Conservation (phyloP, 2,888 invertebrate genomes). For the Pollenia labialis region DNA sequence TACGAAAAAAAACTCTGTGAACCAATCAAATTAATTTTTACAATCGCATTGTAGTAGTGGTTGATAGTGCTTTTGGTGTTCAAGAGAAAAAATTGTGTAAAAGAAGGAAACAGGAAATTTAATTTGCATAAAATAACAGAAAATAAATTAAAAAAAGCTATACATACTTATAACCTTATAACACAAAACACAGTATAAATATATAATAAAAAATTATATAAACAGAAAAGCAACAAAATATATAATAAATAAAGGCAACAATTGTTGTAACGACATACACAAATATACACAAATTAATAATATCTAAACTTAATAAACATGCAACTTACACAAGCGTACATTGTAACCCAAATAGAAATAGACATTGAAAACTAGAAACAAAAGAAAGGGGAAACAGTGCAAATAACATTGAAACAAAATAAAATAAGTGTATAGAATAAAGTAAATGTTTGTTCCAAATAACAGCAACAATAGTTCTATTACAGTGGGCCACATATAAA, state of each 20-base stretch:
- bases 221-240: not conserved
- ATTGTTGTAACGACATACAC: not conserved
- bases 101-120: slow-evolving; percentile 50
- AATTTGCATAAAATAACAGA: slow-evolving; percentile 60
- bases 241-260: slow-evolving; percentile 11
- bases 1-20: no score
- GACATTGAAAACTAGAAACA: not conserved
- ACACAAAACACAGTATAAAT: not conserved
- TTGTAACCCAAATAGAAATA: not conserved
- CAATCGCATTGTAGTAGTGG: not conserved
- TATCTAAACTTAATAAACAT: not conserved
- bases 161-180: not conserved
- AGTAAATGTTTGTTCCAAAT: not conserved
- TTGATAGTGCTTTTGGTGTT: not conserved
- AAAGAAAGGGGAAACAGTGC: not conserved
- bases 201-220: not conserved
- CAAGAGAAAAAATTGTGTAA: not conserved
- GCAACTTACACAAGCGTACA: not conserved
- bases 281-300: not conserved
- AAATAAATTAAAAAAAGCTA: slow-evolving; percentile 45
- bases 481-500: no score
- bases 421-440: not conserved
- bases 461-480: not conserved
- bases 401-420: not conserved
- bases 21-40: not conserved